These are phyloP conservation scores for Dryobotodes eremita DNA, from an alignment of 2,888 invertebrate genomes.

Conservation along the genomic window DNA sequence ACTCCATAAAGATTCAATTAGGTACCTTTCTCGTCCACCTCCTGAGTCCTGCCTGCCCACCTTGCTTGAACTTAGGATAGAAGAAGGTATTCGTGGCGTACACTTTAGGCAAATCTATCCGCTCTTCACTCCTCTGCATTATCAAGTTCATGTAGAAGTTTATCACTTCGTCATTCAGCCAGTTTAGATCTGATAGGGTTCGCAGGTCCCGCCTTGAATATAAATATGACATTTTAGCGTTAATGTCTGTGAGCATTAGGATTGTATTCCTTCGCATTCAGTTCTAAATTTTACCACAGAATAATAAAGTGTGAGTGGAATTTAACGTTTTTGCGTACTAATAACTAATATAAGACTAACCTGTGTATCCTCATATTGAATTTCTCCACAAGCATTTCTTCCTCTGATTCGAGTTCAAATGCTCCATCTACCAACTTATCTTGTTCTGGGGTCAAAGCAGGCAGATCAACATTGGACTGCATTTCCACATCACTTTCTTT, in stretches of 20 bases:
- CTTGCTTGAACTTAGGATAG: slow-evolving; percentile 95
- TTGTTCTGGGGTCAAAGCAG: slow-evolving; percentile 93
- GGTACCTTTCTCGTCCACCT: slow-evolving; percentile 97
- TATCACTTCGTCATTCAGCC: slow-evolving; percentile 99
- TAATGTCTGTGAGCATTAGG: background rate
- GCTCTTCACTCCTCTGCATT: slow-evolving; percentile 93
- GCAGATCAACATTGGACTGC: slow-evolving; percentile 85
- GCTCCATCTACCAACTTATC: slow-evolving; percentile 90
- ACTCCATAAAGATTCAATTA: background rate
- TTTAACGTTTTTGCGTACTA: background rate
- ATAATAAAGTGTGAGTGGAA: background rate
- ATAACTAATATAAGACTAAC: slow-evolving; percentile 65
- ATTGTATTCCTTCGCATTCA: background rate
- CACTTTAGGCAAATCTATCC: slow-evolving; percentile 92
- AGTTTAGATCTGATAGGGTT: slow-evolving; percentile 95
- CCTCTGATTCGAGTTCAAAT: slow-evolving; percentile 91
- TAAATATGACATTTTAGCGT: background rate
- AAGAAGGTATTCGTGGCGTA: slow-evolving; percentile 99
- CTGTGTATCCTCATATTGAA: slow-evolving; percentile 88
- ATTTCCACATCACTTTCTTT: slow-evolving; percentile 81
- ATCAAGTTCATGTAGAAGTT: slow-evolving; percentile 99
- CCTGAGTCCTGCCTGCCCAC: slow-evolving; percentile 95
- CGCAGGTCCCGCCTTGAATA: slow-evolving; percentile 93
- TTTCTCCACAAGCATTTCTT: slow-evolving; percentile 90
- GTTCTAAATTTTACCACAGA: background rate